Base-by-base conservation (phyloP, 2,888 invertebrate genomes). In the Adelphocoris suturalis region DNA sequence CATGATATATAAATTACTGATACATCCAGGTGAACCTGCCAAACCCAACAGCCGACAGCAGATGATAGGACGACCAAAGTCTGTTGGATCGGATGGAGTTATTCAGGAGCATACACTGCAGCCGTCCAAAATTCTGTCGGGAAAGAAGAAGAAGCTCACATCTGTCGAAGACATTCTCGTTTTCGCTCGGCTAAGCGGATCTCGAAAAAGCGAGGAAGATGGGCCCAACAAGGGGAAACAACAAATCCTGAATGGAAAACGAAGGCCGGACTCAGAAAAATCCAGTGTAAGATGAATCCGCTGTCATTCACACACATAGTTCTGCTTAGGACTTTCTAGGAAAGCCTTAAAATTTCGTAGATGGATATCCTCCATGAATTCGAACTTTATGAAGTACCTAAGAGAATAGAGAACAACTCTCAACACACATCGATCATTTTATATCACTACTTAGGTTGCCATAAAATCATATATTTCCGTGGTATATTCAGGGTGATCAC, bases 81-180 rank as follows among this genome's bases (percentile, higher is more conserved):
- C 86, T 0, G 46, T 75, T 11, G 76, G 76, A 2, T 76, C 86
- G 27, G 86, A 86, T 27, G 68, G 86, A 16, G 86, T 86, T 0
- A 75, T 86, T 14, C 68, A 75, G 27, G 86, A 86, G 23, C 86
- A 86, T 48, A 86, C 86, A 7, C 86, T 86, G 48, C 47, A 37
- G n/a, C 86, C 86, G 5, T 86, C 86, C 14, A 47, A 86, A 76
- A 19, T 86, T 19, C 61, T 86, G 9, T 23, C 28, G 46, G 48
- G 16, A 11, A 47, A 75, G 16, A 47, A 75, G 16, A 76, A 47
- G 48, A 86, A 48, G 27, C 14, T 86, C 47, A 27, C 76, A 9
- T 86, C 86, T 0, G 48, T 86, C 3, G 86, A 68, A n/a, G 86
- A 86, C 76, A 75, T 86, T 0, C 27, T 82, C 23, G 47, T 52